A percentile compares a stretch with the other conserved stretches of the same genome.
phyloP scores from a whole-genome alignment of 2,797 vertebrate species.

The Darevskia mixta region DNA sequence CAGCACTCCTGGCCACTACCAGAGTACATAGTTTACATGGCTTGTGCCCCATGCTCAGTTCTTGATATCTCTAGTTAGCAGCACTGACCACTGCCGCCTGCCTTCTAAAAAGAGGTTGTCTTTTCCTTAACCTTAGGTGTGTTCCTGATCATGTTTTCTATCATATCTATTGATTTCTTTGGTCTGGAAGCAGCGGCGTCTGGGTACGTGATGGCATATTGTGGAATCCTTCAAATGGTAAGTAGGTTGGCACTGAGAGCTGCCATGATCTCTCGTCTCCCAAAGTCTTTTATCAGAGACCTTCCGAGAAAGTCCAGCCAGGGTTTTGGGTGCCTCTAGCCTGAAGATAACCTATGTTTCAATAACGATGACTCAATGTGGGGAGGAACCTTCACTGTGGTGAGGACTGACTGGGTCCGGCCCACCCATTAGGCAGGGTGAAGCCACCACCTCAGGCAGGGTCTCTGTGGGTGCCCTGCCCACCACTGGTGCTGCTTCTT shows the following conservation, averaged over 20 bases:
- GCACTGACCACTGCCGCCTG: background rate
- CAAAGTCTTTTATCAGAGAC: background rate
- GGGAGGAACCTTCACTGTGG: background rate
- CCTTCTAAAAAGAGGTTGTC: background rate
- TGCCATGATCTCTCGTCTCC: background rate
- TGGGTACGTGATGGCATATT: constrained; percentile 91
- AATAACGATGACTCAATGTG: background rate
- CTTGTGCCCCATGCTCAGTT: background rate
- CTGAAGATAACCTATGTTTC: background rate
- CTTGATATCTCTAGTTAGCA: background rate
- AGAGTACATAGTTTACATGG: background rate
- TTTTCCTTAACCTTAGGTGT: constrained; percentile 79
- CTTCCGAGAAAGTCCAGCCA: background rate
- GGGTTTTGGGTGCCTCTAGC: background rate
- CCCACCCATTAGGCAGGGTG: too few relatives aligned
- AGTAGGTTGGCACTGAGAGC: constrained; percentile 49
- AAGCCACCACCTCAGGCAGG: too few relatives aligned
- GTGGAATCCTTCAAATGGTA: constrained; percentile 92
- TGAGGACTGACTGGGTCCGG: background rate
- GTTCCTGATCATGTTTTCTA: constrained; percentile 93
- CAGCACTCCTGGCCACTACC: too few relatives aligned
- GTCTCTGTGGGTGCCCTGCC: too few relatives aligned
- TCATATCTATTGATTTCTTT: constrained; percentile 93
- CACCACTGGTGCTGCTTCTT: too few relatives aligned
- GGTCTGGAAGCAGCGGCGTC: constrained; percentile 86